phyloP scores from a whole-genome alignment of 1,140 invertebrate genomes.

The Sarcophaga peregrina region DNA sequence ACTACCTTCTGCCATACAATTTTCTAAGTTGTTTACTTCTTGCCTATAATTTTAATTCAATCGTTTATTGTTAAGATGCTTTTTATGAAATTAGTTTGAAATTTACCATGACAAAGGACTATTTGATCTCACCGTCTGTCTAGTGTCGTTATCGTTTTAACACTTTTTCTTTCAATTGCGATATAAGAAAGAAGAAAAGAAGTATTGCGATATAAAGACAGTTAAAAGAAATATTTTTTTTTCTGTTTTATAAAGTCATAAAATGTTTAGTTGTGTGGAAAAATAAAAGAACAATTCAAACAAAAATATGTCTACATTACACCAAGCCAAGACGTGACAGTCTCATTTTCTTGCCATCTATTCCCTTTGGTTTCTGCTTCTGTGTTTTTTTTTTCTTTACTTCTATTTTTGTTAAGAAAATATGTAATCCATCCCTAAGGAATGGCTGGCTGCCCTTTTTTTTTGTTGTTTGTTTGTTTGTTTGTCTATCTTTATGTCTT shows the following conservation, averaged over 20 bases:
- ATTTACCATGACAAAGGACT: no score
- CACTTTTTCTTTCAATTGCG: constrained; percentile 14
- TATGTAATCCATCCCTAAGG: background rate
- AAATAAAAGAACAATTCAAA: constrained; percentile 21
- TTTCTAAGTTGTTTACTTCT: no score
- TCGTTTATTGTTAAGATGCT: no score
- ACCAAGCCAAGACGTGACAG: background rate
- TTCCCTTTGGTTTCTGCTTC: no score
- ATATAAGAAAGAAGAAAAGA: background rate
- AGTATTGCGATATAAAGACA: background rate
- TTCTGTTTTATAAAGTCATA: background rate
- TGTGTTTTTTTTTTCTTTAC: background rate
- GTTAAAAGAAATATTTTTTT: no score
- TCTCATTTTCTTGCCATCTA: background rate
- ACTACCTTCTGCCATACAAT: no score
- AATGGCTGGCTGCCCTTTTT: background rate
- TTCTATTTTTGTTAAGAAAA: background rate
- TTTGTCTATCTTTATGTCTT: no score
- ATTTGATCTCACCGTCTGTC: no score
- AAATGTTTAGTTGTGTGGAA: constrained; percentile 24
- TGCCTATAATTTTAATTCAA: no score
- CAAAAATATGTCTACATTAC: constrained; percentile 13
- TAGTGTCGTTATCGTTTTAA: background rate
- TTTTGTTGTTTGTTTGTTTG: background rate
- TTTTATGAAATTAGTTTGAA: no score